Conservation (phyloP, 1,140 invertebrate species). For the Procambarus clarkii region DNA sequence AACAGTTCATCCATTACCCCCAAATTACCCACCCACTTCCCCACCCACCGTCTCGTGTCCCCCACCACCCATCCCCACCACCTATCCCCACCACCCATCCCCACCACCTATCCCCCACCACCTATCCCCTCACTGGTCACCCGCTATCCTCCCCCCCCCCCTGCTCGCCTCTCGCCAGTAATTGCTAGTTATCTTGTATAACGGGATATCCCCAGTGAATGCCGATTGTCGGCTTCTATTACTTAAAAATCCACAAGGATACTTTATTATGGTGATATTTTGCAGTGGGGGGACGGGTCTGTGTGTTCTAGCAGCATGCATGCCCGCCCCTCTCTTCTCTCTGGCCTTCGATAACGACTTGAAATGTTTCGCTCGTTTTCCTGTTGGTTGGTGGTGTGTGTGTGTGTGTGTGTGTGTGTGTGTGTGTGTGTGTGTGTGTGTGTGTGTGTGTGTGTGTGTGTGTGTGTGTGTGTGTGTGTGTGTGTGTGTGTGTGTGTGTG, state of each 20-base stretch:
- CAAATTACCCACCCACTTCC: constrained; percentile 5
- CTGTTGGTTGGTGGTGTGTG: not conserved
- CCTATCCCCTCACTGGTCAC: not conserved
- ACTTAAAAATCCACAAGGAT: constrained; percentile 51
- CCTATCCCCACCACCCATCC: not conserved
- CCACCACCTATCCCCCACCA: not conserved
- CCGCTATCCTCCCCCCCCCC: constrained; percentile 5
- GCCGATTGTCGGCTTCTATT: constrained; percentile 56
- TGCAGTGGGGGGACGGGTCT: constrained; percentile 50
- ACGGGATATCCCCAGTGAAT: constrained; percentile 55
- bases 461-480: no score
- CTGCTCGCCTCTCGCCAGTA: constrained; percentile 1
- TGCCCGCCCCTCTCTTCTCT: not conserved
- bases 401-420: no score
- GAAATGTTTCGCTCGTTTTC: not conserved
- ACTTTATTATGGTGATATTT: constrained; percentile 52
- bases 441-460: no score
- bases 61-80: not conserved
- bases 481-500: no score
- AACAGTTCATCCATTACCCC: constrained; percentile 13
- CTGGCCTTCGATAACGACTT: not conserved
- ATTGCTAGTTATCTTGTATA: constrained; percentile 42
- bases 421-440: no score
- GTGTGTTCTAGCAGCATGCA: constrained; percentile 38
- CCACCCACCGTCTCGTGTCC: not conserved